Conservation (phyloP, 1,140 invertebrate species). For the Pachypeltis micranthus region DNA sequence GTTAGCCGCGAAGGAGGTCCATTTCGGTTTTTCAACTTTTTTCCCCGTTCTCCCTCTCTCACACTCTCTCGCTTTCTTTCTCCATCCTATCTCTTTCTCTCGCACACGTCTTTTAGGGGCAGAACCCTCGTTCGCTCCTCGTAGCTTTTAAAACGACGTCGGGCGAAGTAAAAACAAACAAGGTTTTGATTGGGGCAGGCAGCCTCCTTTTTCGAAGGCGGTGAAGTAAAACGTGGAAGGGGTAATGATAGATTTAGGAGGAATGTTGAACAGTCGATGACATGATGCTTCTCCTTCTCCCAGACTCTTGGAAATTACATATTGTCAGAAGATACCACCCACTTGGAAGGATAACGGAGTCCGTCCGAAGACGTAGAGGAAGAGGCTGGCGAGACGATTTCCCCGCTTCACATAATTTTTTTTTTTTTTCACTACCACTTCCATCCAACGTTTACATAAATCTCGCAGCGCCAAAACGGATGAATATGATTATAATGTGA, state of each 20-base stretch:
- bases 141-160: not conserved
- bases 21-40: no score
- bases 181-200: not conserved
- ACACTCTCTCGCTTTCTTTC: no score
- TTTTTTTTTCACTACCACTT: not conserved
- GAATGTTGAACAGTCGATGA: constrained; percentile 15
- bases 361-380: not conserved
- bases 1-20: no score
- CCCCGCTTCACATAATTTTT: no score
- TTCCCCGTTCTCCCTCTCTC: no score
- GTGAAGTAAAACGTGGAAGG: not conserved
- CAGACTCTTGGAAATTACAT: constrained; percentile 12
- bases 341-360: constrained; percentile 14
- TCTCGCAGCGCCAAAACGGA: not conserved
- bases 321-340: constrained; percentile 16
- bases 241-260: constrained; percentile 15
- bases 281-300: constrained; percentile 11
- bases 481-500: constrained; percentile 2
- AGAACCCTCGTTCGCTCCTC: not conserved
- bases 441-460: not conserved
- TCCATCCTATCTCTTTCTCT: no score
- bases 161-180: constrained; percentile 5
- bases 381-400: no score
- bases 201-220: not conserved
- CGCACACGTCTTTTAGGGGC: not conserved